Base-by-base conservation (phyloP, 2,888 invertebrate genomes). In the Polydrusus pterygomalis region DNA sequence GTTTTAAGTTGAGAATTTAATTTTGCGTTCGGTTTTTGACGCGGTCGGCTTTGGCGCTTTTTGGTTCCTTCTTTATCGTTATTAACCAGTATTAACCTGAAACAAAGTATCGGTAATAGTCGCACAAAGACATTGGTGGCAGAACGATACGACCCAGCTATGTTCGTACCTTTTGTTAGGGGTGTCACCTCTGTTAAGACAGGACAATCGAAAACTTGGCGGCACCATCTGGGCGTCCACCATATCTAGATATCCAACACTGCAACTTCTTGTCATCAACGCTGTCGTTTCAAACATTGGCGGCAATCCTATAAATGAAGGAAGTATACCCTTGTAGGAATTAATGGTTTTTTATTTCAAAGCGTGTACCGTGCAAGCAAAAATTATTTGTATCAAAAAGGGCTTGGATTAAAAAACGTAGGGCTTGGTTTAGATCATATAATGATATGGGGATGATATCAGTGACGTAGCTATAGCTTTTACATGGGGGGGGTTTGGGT, bases 191-290 rank as follows among this genome's bases (percentile, higher is more conserved):
- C 71, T 43, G 18, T 93, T 89, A 38, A 95, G 86, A 84, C 94
- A 92, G 0, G 92, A 90, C 54, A 94, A 83, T 11, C 93, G 92
- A 65, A 94, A 93, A 83, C 94, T 94, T 49, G 93, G 93, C 62
- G 94, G 94, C 20, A 94, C 91, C 80, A 93, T 90, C 82, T 92
- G 92, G 0, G 92, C 91, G 82, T 95, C 95, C 5, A 96, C 95
- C 78, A 94, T 90, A 85, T 96, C 96, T 80, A 97, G 89, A 58
- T 95, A 96, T 0, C 96, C 96, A 1, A 96, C 96, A 87, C 96
- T 96, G 86, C 96, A 96, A 85, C 96, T 96, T 38, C 96, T 89
- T 0, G 95, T 93, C 88, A 78, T 78, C 0, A 93, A 91, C 3
- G 71, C 60, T 15, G 69, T 13, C 11, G 63, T n/a, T 7, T 54